These are phyloP conservation scores for Mesopsocus fuscifrons DNA, from an alignment of 2,888 invertebrate species.

Conservation along the genomic window DNA sequence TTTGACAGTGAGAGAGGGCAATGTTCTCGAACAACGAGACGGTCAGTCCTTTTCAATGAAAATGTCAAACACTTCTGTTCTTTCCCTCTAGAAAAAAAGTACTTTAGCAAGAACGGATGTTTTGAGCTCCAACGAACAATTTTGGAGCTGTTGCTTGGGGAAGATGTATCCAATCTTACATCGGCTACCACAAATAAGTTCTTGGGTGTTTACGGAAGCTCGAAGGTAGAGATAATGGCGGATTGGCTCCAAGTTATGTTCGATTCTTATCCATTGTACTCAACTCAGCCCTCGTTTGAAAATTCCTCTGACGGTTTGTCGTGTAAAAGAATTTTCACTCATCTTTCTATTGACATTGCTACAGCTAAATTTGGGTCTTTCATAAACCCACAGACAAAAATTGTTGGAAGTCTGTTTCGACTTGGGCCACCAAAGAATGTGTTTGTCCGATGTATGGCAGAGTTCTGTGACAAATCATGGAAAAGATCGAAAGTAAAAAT, in stretches of 20 bases:
- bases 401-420: conserved; percentile 23
- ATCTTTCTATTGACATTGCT: conserved; percentile 25
- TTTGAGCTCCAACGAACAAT: conserved; percentile 22
- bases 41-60: conserved; percentile 14
- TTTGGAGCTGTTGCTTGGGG: conserved; percentile 19
- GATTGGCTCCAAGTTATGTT: conserved; percentile 31
- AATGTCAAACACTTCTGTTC: conserved; percentile 14
- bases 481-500: conserved; percentile 19
- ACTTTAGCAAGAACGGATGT: conserved; percentile 22
- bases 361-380: conserved; percentile 30
- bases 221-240: conserved; percentile 23
- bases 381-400: conserved; percentile 28
- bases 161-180: conserved; percentile 21
- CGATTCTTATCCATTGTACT: conserved; percentile 21
- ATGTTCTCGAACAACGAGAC: neutral
- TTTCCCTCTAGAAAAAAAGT: conserved; percentile 17
- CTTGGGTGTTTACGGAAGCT: conserved; percentile 31
- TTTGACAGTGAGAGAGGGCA: conserved; percentile 16
- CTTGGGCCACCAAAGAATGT: conserved; percentile 15
- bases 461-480: conserved; percentile 8
- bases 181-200: conserved; percentile 20
- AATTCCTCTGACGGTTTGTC: conserved; percentile 19
- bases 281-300: conserved; percentile 23
- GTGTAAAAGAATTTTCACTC: conserved; percentile 24
- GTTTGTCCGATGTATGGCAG: conserved; percentile 7